Percentiles rank a stretch among this genome's conserved stretches.
Evolutionary conservation across 2,113 vertebrate genomes (phyloP).

Genomic region (Willisornis vidua): DNA sequence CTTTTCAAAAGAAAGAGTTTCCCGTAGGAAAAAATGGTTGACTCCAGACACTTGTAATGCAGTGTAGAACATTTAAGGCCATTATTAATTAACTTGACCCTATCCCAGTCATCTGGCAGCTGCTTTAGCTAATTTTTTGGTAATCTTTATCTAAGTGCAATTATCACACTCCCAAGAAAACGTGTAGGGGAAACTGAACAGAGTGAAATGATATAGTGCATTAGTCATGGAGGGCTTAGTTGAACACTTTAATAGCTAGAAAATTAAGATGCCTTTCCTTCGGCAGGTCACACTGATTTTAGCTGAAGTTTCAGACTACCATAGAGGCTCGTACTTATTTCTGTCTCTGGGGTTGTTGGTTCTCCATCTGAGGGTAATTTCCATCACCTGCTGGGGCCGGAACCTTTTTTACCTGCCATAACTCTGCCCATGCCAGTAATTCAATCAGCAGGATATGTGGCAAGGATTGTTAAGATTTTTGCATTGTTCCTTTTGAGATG

Average conservation of each 20-base stretch:
- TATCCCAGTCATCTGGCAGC: background rate
- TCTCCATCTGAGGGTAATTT: background rate
- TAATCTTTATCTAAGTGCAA: background rate
- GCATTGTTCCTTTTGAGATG: slow-evolving; percentile 53
- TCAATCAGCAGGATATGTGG: slow-evolving; percentile 42
- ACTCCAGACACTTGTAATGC: background rate
- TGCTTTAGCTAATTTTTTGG: background rate
- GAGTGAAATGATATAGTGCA: background rate
- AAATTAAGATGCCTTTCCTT: background rate
- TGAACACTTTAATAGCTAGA: background rate
- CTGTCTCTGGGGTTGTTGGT: background rate
- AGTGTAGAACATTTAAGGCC: background rate
- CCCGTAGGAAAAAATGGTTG: background rate
- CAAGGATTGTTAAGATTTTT: slow-evolving; percentile 67
- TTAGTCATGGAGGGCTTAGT: background rate
- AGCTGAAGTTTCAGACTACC: background rate
- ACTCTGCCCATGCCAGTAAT: slow-evolving; percentile 27
- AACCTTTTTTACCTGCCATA: slow-evolving; percentile 40
- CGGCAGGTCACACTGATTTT: background rate
- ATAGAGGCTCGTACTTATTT: fast-evolving
- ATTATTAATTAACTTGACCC: background rate
- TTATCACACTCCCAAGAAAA: background rate
- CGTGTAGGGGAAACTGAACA: background rate
- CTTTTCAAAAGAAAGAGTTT: background rate
- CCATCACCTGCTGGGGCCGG: background rate